phyloP scores from a whole-genome alignment of 2,797 vertebrate species.

The Pseudocheirus occidentalis region DNA sequence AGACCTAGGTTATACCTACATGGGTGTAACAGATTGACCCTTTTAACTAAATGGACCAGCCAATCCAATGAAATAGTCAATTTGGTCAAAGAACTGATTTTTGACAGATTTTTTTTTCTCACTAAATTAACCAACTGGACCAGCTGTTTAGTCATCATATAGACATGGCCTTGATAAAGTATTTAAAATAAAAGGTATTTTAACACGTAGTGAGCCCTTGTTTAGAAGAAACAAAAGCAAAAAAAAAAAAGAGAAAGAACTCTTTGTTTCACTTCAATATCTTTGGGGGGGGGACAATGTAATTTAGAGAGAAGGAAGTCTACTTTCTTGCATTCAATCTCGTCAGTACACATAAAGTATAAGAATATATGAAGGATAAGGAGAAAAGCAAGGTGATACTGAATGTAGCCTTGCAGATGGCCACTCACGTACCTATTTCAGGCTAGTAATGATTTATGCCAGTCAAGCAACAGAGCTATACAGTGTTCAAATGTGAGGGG shows the following conservation, averaged over 20 bases:
- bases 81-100: slow-evolving; percentile 23
- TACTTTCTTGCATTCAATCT: slow-evolving; percentile 14
- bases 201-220: slow-evolving; percentile 25
- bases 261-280: slow-evolving; percentile 9
- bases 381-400: slow-evolving; percentile 20
- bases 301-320: slow-evolving; percentile 23
- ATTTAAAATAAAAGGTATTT: slow-evolving; percentile 58
- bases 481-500: background rate
- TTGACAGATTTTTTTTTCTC: slow-evolving; percentile 15
- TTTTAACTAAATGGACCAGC: slow-evolving; percentile 43
- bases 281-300: background rate
- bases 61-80: slow-evolving; percentile 51
- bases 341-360: slow-evolving; percentile 22
- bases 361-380: slow-evolving; percentile 33
- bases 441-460: slow-evolving; percentile 2
- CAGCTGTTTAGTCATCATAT: background rate
- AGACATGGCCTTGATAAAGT: background rate
- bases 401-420: slow-evolving; percentile 39
- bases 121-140: background rate
- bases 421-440: slow-evolving; percentile 1
- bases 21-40: slow-evolving; percentile 35
- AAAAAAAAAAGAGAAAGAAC: slow-evolving; percentile 27
- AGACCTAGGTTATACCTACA: slow-evolving; percentile 48
- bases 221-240: slow-evolving; percentile 32
- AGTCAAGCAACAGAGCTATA: background rate